Percentiles rank a stretch among this genome's conserved stretches.
These are phyloP conservation scores for Glaucomys volans DNA, from an alignment of 2,113 vertebrate genomes.

Conservation along the genomic window DNA sequence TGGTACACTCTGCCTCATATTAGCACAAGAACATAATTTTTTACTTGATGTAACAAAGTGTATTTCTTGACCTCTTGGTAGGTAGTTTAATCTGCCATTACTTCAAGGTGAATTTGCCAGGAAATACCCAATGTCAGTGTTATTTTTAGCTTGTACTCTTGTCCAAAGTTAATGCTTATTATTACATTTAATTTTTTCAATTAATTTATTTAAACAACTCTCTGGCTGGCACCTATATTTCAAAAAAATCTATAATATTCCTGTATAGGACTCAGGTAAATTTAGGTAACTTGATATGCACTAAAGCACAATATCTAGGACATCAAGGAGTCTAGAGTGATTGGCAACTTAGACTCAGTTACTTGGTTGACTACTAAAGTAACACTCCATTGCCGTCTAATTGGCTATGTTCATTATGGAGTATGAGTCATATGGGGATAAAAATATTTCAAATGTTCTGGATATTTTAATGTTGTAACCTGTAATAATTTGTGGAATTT, in stretches of 20 bases:
- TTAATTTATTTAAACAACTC: not conserved
- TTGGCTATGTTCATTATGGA: not conserved
- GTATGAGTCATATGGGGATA: not conserved
- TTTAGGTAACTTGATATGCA: not conserved
- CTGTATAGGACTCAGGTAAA: not conserved
- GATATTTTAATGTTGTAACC: not conserved
- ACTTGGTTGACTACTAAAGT: not conserved
- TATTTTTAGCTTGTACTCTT: not conserved
- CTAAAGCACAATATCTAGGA: not conserved
- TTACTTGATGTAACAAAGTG: not conserved
- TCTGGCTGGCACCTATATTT: not conserved
- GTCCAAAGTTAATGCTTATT: not conserved
- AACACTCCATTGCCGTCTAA: not conserved
- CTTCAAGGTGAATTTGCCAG: not conserved
- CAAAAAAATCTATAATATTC: not conserved
- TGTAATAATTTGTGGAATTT: not conserved
- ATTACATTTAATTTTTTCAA: not conserved
- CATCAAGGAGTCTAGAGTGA: not conserved
- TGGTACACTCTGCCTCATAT: not conserved
- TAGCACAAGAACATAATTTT: not conserved
- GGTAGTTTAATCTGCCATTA: not conserved
- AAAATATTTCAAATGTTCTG: not conserved
- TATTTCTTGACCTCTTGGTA: not conserved
- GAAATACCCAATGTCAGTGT: not conserved
- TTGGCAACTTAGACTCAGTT: not conserved